Evolutionary conservation across 2,888 invertebrate genomes (phyloP), one percentile per base, ranked within the genome.

Genomic region (Chrysopilus asiliformis): DNA sequence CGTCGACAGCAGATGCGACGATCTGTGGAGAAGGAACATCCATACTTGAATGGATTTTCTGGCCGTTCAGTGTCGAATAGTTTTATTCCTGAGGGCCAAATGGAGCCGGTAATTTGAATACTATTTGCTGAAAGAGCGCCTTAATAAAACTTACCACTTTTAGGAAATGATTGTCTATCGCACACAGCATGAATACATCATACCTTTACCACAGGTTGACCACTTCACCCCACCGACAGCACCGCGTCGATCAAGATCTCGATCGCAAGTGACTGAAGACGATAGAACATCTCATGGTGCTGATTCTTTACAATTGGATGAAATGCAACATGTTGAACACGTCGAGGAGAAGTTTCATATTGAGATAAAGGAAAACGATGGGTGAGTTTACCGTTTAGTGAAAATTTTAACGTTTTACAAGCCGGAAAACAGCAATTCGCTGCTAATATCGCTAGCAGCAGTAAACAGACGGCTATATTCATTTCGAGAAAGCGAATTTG

Each of bases 231-330:
- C 72, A 30, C 72, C 72, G 3, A 72, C 71, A 36, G 68, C 71
- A 15, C 55, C 67, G 17, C 64, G 70, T 3, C 61, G 71, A 4
- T 60, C 62, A 7, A 68, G 68, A 39, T 70, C 73, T 1, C 59
- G 72, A 24, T 76, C 74, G 5, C 68, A 41, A 20, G 65, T 68
- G 8, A 67, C 70, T 37, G 80, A 81, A 46, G 79, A 79, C 40
- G 79, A 79, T 47, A 68, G 77, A 20, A 79, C 78, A 6, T 79
- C 80, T 0, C 74, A 72, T 40, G 79, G 76, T 1, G 77, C 76
- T 2, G 79, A 80, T 42, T 79, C 79, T 0, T 56, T 79, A 30
- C 66, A 64, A 8, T 59, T 72, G 19, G 72, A 72, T 36, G 49
- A 43, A n/a, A 49, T 28, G 10, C 29, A 51, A 49, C 65, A 60